Evolutionary conservation across 2,797 vertebrate species (phyloP).

Genomic region (Numenius phaeopus): DNA sequence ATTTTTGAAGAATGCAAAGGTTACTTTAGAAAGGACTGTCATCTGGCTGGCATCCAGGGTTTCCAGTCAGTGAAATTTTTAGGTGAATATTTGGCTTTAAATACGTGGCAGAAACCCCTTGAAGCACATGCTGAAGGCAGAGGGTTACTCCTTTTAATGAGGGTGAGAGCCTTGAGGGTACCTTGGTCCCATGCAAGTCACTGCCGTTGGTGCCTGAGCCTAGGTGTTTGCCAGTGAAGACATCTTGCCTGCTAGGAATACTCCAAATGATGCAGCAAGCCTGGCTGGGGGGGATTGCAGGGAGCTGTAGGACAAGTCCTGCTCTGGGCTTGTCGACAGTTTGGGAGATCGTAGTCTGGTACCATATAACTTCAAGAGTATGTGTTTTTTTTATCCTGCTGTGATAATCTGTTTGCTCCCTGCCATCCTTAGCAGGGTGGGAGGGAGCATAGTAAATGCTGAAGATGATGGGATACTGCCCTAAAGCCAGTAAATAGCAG

Average conservation of each 20-base stretch:
- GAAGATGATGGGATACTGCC: neutral
- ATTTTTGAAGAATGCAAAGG: neutral
- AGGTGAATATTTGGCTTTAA: neutral
- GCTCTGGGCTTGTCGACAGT: neutral
- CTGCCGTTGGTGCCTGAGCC: fast-evolving
- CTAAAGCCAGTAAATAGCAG: constrained; percentile 31
- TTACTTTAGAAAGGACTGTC: constrained; percentile 24
- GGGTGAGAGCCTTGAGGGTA: neutral
- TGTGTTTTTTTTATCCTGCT: neutral
- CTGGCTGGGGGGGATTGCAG: neutral
- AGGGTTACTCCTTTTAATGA: neutral
- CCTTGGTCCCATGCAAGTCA: neutral
- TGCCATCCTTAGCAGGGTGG: neutral
- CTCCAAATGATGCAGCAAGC: neutral
- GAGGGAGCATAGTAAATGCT: neutral
- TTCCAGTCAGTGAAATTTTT: constrained; percentile 38
- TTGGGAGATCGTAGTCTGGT: neutral
- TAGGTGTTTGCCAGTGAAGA: neutral
- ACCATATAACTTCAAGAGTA: neutral
- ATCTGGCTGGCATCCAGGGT: neutral
- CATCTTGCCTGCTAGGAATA: neutral
- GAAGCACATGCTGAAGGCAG: neutral
- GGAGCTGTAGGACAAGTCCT: fast-evolving
- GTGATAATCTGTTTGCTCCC: neutral
- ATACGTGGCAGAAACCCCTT: neutral